These are phyloP conservation scores for Xenopus laevis DNA, from an alignment of 2,113 vertebrate species.

Conservation along the genomic window DNA sequence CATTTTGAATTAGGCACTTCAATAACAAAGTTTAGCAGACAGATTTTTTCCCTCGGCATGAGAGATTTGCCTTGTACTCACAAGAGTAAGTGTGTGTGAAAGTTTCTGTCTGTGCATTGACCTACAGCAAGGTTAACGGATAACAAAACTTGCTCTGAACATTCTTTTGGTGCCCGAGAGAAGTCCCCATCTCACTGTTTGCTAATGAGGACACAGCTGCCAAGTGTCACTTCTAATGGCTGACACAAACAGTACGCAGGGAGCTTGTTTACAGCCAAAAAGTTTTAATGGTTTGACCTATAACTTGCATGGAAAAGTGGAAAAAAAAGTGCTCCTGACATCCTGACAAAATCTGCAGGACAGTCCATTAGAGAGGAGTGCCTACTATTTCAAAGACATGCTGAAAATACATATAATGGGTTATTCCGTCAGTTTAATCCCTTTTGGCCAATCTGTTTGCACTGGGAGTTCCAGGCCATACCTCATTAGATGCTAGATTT, in stretches of 20 bases:
- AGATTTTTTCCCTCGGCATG: neutral
- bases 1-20: neutral
- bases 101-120: constrained; percentile 19
- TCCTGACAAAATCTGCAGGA: constrained; percentile 7
- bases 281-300: constrained; percentile 46
- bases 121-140: constrained; percentile 37
- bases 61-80: constrained; percentile 1
- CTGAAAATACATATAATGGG: constrained; percentile 4
- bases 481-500: neutral
- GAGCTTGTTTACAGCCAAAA: constrained; percentile 41
- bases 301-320: constrained; percentile 28
- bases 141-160: neutral
- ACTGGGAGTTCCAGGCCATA: neutral
- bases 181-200: constrained; percentile 21
- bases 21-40: neutral
- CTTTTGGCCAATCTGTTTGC: neutral
- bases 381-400: constrained; percentile 28
- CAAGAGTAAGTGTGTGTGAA: constrained; percentile 27
- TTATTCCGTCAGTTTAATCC: neutral
- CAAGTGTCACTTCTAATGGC: constrained; percentile 44
- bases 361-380: constrained; percentile 25
- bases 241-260: constrained; percentile 34
- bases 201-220: constrained; percentile 43
- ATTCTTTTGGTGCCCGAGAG: constrained; percentile 22
- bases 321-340: constrained; percentile 38